Evolutionary conservation across 2,888 invertebrate genomes (phyloP), one percentile per base, ranked within the genome.

Genomic region (Platypus cylindrus): DNA sequence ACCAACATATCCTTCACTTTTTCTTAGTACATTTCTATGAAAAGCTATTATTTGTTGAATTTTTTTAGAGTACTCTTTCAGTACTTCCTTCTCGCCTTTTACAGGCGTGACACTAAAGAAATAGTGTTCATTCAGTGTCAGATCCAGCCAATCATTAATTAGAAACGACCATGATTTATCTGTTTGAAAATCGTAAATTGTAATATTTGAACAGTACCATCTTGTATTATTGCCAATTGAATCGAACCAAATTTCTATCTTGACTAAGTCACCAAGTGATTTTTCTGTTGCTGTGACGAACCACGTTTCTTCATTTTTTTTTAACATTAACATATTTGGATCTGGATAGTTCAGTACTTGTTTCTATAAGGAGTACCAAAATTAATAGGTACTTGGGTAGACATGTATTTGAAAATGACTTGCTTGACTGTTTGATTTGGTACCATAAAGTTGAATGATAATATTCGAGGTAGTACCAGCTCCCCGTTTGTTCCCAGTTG

Each of bases 301-400:
- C 46, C 46, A 49, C n/a, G 50, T 50, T 34, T 52, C 49, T 5
- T 45, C 36, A 14, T 43, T 39, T 25, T 36, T 46, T 43, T 51
- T 51, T 4, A 55, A 33, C 17, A 53, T 38, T 9, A 31, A 32
- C 22, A 46, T 27, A 16, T 53, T 44, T 1, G 53, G 53, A 38
- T 55, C 55, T 1, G 55, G 55, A 45, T 48, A 54, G 38, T 55
- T 55, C 3, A 55, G 32, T 5, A 52, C 47, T 25, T 55, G 54
- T 28, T 47, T 47, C 54, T 53, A 25, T 30, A 37, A 39, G 18
- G 15, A 27, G 15, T 27, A 9, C 11, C 25, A 25, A 25, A 20
- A 20, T 20, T 7, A 20, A 20, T 20, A 20, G 20, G 5, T 20
- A 7, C 5, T 9, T 20, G 20, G 20, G 9, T 20, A 20, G 20